Evolutionary conservation across 2,113 vertebrate genomes (phyloP).

Genomic region (Micronycteris hirsuta): DNA sequence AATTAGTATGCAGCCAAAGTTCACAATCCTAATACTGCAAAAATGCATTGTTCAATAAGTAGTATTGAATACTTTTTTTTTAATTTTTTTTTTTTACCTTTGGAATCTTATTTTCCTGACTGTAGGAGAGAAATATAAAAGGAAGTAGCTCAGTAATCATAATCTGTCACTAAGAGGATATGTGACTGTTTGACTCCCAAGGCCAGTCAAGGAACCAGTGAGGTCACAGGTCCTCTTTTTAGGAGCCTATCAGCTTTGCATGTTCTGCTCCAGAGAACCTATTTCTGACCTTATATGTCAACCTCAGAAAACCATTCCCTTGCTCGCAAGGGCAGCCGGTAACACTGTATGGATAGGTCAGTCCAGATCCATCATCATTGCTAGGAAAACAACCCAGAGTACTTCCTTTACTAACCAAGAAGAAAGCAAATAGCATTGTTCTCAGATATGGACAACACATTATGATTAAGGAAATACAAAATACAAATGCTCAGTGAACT

Average conservation of each 20-base stretch:
- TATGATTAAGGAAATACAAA: conserved; percentile 47
- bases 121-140: neutral
- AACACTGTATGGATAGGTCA: neutral
- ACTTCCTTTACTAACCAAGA: neutral
- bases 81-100: neutral
- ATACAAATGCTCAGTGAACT: neutral
- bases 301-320: neutral
- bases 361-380: neutral
- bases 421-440: neutral
- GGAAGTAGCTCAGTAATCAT: neutral
- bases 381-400: neutral
- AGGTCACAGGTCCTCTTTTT: neutral
- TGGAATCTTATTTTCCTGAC: neutral
- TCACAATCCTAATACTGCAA: neutral
- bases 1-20: neutral
- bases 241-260: neutral
- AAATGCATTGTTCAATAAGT: neutral
- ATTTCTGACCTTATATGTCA: neutral
- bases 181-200: neutral
- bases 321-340: neutral
- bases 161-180: neutral
- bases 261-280: neutral
- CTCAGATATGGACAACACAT: neutral
- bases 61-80: neutral
- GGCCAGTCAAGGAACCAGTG: neutral